Base-by-base conservation (phyloP, 2,888 invertebrate species). In the Chelonus formosanus region DNA sequence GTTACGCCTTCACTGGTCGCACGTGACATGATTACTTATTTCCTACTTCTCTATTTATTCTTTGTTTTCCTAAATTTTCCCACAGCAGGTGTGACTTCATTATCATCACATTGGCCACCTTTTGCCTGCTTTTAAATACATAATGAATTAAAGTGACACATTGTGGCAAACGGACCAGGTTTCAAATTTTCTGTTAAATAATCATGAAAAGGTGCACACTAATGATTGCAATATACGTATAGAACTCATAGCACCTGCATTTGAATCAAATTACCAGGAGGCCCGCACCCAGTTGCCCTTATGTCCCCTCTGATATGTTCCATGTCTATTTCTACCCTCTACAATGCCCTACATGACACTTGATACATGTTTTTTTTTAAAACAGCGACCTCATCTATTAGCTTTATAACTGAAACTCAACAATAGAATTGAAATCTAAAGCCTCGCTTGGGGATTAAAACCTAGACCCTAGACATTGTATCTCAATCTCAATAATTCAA, bases 11-110 rank as follows among this genome's bases (percentile, higher is more conserved):
- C 47, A 63, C 55, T 59, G 70, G 70, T 72, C 74, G 76, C 78
- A 78, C 78, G 78, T 78, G 78, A 75, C 75, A 70, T 71, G 72
- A 72, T 71, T 73, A 67, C 44, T 54, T 55, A 6, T 55, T 5
- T 60, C 34, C 36, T 45, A 20, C 3, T 36, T 43, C 36, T 43
- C 36, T n/a, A 34, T 20, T 53, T 43, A 53, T 32, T 7, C 35
- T 53, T 3, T 32, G n/a, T 53, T 53, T 40, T 40, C 40, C 40
- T 6, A 40, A 40, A 40, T 40, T 40, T 40, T 40, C 40, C 40
- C 40, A 40, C 40, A 40, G 40, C 40, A 40, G 40, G 40, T 40
- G 40, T 40, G 4, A 40, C 40, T 40, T 40, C 4, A 40, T 40
- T 6, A 40, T 6, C 40, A 40, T 20, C 20, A 20, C 20, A 20